Evolutionary conservation across 2,888 invertebrate genomes (phyloP), one percentile per base, ranked within the genome.

Genomic region (Zygaena filipendulae): DNA sequence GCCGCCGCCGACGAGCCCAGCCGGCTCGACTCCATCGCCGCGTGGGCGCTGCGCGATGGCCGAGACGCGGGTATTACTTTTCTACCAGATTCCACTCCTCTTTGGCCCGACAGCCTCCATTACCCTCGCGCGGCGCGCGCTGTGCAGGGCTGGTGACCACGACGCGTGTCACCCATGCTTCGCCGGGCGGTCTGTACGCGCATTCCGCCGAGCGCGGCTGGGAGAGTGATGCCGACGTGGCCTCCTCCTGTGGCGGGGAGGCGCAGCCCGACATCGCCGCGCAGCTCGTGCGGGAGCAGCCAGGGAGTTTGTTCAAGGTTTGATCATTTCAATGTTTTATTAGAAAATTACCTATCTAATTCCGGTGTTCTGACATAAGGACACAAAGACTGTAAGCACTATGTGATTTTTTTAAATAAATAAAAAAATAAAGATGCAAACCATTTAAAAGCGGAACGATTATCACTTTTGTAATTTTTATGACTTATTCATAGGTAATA

Each of bases 131-230:
- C n/a, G n/a, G n/a, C n/a, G n/a, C n/a, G n/a, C n/a, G n/a, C n/a
- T 12, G 9, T 25, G 27, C 49, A 62, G 87, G 87, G 1, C 59
- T 87, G n/a, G 90, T 91, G 11, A 92, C 92, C 6, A 90, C 88
- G 2, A 87, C 90, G 0, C 79, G 90, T 30, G 83, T 92, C 1
- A 91, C 91, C 0, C 90, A 91, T 56, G 92, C 91, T 3, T 88
- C 90, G 1, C 91, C 91, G 1, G 88, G 87, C 1, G 66, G 82
- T 1, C 39, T 47, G 5, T 49, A 86, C 56, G 88, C 91, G 0
- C 86, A 86, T 50, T 66, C 80, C 0, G 85, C 89, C 1, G 64
- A 85, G 39, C 81, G 91, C 20, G 79, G 87, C 50, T 91, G 90
- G 90, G 91, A 91, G 66, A 83, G 74, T 45, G 89, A 90, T 56